These are phyloP conservation scores for Euproctis similis DNA, from an alignment of 2,888 invertebrate species.

Conservation along the genomic window DNA sequence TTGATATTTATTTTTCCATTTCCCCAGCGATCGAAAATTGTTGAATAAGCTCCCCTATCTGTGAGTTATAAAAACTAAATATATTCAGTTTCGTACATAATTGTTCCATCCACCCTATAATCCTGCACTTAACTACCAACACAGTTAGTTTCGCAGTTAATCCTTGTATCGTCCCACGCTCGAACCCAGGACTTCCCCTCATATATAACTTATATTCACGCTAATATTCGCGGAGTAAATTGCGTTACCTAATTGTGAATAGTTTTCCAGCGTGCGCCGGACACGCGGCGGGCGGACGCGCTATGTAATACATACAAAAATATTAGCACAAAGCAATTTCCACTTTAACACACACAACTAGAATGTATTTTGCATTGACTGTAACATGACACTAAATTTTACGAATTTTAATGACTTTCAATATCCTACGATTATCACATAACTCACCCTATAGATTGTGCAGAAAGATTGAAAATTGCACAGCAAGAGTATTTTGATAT, in stretches of 20 bases:
- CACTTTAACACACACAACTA: constrained; percentile 10
- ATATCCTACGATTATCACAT: constrained; percentile 8
- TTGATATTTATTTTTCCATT: no score
- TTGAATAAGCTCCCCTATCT: neutral
- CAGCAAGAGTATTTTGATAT: constrained; percentile 3
- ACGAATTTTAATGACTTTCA: constrained; percentile 14
- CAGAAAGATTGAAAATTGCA: constrained; percentile 14
- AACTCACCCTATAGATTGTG: constrained; percentile 2
- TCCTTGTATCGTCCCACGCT: constrained; percentile 36
- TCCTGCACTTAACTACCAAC: constrained; percentile 15
- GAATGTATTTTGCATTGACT: constrained; percentile 8
- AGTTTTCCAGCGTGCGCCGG: constrained; percentile 61
- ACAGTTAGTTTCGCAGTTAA: constrained; percentile 19
- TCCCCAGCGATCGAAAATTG: no score
- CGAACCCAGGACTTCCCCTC: constrained; percentile 27
- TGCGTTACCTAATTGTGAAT: constrained; percentile 66
- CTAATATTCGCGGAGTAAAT: constrained; percentile 51
- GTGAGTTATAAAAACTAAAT: constrained; percentile 3
- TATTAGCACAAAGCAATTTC: constrained; percentile 8
- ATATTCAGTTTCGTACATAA: constrained; percentile 1
- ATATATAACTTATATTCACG: constrained; percentile 38
- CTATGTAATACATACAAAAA: constrained; percentile 31
- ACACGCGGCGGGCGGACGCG: constrained; percentile 47
- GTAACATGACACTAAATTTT: constrained; percentile 2
- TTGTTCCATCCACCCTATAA: constrained; percentile 10